A percentile compares a stretch with the other conserved stretches of the same genome.
phyloP scores from a whole-genome alignment of 35 echinoderm and acorn worm species.

The Ptychodera flava region DNA sequence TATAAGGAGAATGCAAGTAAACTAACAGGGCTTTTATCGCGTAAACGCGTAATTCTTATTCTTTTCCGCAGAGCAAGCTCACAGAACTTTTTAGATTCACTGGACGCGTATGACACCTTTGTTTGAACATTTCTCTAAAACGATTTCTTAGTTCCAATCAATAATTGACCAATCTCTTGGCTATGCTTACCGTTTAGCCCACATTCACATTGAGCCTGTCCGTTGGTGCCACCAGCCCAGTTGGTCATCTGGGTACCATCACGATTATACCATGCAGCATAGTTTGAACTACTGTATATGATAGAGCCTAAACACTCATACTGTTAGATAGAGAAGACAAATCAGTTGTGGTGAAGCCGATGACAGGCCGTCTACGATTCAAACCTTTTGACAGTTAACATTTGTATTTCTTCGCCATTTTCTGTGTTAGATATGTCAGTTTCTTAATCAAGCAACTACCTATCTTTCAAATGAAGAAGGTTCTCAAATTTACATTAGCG shows the following conservation, averaged over 20 bases:
- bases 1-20: too few relatives aligned
- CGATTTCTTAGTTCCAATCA: too few relatives aligned
- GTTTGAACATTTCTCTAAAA: neutral
- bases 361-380: too few relatives aligned
- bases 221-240: conserved; percentile 7
- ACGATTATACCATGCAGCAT: neutral
- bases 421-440: too few relatives aligned
- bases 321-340: neutral
- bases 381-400: too few relatives aligned
- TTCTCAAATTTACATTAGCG: too few relatives aligned
- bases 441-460: too few relatives aligned
- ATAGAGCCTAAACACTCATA: neutral
- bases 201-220: neutral
- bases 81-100: neutral
- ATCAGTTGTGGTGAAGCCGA: too few relatives aligned
- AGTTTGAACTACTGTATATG: neutral
- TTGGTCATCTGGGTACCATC: neutral
- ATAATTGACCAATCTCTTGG: neutral
- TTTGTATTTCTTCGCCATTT: too few relatives aligned
- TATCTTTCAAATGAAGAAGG: too few relatives aligned
- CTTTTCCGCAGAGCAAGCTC: neutral
- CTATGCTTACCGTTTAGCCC: neutral
- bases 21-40: too few relatives aligned
- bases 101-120: neutral
- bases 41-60: neutral